A percentile compares a stretch with the other conserved stretches of the same genome.
phyloP scores from a whole-genome alignment of 2,888 invertebrate genomes.

The Leistus spinibarbis region DNA sequence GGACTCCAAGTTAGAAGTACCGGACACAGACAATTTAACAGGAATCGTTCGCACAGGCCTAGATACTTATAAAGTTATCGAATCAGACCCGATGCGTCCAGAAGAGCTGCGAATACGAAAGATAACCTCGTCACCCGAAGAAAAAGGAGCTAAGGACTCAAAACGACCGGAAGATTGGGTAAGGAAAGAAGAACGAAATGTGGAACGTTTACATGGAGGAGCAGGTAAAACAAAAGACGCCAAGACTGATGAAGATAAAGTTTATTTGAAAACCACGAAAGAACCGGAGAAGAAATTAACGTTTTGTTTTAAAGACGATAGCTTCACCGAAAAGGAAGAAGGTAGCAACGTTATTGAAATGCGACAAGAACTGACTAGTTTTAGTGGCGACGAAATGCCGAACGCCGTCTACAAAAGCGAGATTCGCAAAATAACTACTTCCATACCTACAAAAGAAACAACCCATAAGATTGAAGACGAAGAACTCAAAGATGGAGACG shows the following conservation, averaged over 20 bases:
- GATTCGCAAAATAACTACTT: conserved; percentile 40
- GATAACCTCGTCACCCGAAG: conserved; percentile 53
- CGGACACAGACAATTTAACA: conserved; percentile 62
- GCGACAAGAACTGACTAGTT: conserved; percentile 40
- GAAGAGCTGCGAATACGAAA: conserved; percentile 50
- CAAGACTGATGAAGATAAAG: conserved; percentile 17
- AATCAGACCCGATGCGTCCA: conserved; percentile 51
- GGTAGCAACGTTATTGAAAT: conserved; percentile 39
- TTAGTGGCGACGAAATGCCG: conserved; percentile 39
- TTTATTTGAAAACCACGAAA: conserved; percentile 27
- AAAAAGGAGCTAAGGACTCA: conserved; percentile 57
- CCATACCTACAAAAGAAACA: conserved; percentile 33
- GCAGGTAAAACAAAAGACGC: conserved; percentile 51
- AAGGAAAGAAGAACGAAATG: conserved; percentile 54
- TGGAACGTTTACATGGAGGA: conserved; percentile 57
- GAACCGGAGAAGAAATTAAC: conserved; percentile 45
- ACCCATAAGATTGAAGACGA: conserved; percentile 43
- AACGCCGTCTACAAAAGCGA: conserved; percentile 41
- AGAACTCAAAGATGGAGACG: conserved; percentile 54
- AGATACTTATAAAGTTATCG: conserved; percentile 51
- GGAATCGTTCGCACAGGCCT: conserved; percentile 51
- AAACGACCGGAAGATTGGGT: conserved; percentile 58
- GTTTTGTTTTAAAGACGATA: conserved; percentile 43
- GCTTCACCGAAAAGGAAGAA: conserved; percentile 36
- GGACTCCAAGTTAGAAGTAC: conserved; percentile 54